Percentiles rank a stretch among this genome's conserved stretches.
phyloP scores from a whole-genome alignment of 2,113 vertebrate species.

The Echinops telfairi region DNA sequence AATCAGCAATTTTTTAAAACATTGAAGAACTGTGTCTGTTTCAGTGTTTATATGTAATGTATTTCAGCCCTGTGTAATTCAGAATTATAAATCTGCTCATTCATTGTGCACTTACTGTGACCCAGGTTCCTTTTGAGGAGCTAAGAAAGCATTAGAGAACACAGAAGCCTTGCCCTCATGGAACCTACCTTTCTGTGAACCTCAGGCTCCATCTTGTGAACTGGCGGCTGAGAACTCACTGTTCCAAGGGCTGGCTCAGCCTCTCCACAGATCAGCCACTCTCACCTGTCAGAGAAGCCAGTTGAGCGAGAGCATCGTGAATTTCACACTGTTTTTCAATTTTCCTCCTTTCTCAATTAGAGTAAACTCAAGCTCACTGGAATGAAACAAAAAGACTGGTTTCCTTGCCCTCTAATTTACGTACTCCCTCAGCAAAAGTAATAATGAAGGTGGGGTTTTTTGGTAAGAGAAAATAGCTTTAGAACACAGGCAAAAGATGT shows the following conservation, averaged over 20 bases:
- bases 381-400: conserved; percentile 17
- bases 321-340: conserved; percentile 29
- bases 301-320: not conserved
- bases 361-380: not conserved
- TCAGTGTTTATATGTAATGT: conserved; percentile 34
- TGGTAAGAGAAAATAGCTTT: conserved; percentile 57
- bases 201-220: not conserved
- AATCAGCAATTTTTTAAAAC: conserved; percentile 18
- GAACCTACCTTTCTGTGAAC: not conserved
- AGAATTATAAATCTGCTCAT: not conserved
- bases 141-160: not conserved
- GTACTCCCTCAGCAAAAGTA: conserved; percentile 41
- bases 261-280: not conserved
- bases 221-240: not conserved
- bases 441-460: conserved; percentile 48
- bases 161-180: not conserved
- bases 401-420: conserved; percentile 63
- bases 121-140: not conserved
- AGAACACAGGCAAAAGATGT: conserved; percentile 20
- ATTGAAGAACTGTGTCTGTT: not conserved
- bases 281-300: not conserved
- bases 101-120: not conserved
- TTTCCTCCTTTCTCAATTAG: conserved; percentile 1
- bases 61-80: conserved; percentile 10
- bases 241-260: not conserved